Conservation (phyloP, 2,113 vertebrate species). For the Vulpes ferrilata region DNA sequence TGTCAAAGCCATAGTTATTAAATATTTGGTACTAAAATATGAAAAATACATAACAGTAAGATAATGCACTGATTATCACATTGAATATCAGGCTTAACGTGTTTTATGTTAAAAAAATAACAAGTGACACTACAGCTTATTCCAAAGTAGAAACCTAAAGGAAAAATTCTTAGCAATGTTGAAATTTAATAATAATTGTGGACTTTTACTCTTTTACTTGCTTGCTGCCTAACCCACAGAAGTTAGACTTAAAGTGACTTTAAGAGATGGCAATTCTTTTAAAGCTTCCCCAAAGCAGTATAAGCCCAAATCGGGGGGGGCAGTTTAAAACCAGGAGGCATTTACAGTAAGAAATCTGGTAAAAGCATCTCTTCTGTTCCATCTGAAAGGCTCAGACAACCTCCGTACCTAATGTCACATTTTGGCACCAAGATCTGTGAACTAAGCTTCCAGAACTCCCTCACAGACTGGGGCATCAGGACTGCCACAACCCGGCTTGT, state of each 20-base stretch:
- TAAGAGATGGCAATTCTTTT: conserved; percentile 9
- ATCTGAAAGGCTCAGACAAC: neutral
- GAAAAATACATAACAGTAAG: neutral
- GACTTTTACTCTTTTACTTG: neutral
- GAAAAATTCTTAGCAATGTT: neutral
- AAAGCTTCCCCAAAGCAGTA: conserved; percentile 45
- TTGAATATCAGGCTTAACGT: neutral
- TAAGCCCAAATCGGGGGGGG: neutral
- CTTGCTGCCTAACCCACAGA: conserved; percentile 8
- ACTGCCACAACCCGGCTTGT: no score
- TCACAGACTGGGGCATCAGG: neutral
- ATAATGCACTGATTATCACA: neutral
- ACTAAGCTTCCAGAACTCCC: neutral
- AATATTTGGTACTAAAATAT: conserved; percentile 1
- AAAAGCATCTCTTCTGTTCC: neutral
- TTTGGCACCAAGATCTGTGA: neutral
- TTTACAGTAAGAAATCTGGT: neutral
- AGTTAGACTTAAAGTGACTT: neutral
- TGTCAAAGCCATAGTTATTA: neutral
- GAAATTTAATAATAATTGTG: neutral
- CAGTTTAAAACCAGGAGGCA: neutral
- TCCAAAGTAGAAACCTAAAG: conserved; percentile 13
- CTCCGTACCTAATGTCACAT: neutral
- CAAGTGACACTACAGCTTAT: neutral
- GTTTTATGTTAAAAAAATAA: neutral